These are phyloP conservation scores for Carassius auratus DNA, from an alignment of 2,113 vertebrate genomes.

Conservation along the genomic window DNA sequence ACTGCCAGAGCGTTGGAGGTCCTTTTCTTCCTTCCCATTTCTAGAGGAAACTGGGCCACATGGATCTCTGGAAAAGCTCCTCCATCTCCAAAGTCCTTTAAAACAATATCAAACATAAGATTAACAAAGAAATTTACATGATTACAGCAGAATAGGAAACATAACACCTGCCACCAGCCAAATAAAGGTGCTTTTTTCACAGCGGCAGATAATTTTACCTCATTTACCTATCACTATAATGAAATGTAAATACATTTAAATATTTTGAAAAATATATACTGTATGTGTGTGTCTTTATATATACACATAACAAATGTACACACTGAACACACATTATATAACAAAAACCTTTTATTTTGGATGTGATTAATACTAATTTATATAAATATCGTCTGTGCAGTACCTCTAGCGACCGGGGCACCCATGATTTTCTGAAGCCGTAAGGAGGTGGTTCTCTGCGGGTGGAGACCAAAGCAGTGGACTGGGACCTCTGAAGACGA, in stretches of 20 bases:
- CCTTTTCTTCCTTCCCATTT: slow-evolving; percentile 96
- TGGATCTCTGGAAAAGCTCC: slow-evolving; percentile 98
- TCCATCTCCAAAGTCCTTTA: slow-evolving; percentile 96
- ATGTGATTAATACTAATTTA: too few species aligned
- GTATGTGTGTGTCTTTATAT: too few species aligned
- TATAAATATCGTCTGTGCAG: background rate
- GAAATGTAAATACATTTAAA: too few species aligned
- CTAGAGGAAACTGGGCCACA: slow-evolving; percentile 94
- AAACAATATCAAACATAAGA: background rate
- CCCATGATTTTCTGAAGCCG: slow-evolving; percentile 90
- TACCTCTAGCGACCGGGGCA: slow-evolving; percentile 89
- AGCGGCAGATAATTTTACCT: too few species aligned
- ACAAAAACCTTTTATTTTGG: too few species aligned
- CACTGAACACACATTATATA: too few species aligned
- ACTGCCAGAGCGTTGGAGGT: slow-evolving; percentile 94
- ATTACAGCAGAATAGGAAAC: background rate
- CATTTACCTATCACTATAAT: too few species aligned
- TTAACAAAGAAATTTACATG: slow-evolving; percentile 19
- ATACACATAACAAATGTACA: too few species aligned
- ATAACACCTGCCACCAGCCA: background rate
- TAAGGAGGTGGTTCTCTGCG: slow-evolving; percentile 90
- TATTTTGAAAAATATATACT: too few species aligned
- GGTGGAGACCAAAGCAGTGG: slow-evolving; percentile 88
- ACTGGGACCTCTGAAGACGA: slow-evolving; percentile 85
- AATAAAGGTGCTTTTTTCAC: background rate